phyloP scores from a whole-genome alignment of 2,797 vertebrate species.

The Sparidentex hasta region DNA sequence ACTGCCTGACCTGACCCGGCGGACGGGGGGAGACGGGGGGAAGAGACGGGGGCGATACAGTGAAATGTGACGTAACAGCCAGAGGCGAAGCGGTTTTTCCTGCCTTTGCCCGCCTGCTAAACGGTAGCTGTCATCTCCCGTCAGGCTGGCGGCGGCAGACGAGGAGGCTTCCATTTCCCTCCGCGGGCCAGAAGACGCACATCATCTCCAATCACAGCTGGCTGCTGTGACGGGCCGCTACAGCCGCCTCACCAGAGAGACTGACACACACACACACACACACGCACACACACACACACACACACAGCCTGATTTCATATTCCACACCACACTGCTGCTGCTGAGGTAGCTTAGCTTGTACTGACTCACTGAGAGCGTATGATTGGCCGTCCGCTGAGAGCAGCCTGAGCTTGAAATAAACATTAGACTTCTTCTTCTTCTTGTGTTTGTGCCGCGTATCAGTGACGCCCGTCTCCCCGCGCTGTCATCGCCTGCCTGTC shows the following conservation, averaged over 20 bases:
- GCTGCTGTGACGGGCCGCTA: conserved; percentile 47
- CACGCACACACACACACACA: conserved; percentile 29
- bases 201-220: conserved; percentile 70
- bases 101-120: conserved; percentile 64
- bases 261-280: conserved; percentile 22
- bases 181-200: conserved; percentile 65
- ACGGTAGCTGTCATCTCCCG: conserved; percentile 68
- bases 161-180: conserved; percentile 49
- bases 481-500: conserved; percentile 41
- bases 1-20: background rate
- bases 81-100: conserved; percentile 37
- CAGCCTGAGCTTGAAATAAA: conserved; percentile 43
- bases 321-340: conserved; percentile 34
- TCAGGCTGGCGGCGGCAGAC: conserved; percentile 61
- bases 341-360: conserved; percentile 43
- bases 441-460: conserved; percentile 28
- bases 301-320: conserved; percentile 30
- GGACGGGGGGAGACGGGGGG: too few species aligned
- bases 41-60: background rate
- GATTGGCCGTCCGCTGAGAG: conserved; percentile 50
- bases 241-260: conserved; percentile 42
- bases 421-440: conserved; percentile 26
- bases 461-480: conserved; percentile 28
- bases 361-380: conserved; percentile 40
- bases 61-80: conserved; percentile 53